phyloP scores from a whole-genome alignment of 37 sponge, comb jelly and placozoan species.

The Mnemiopsis leidyi region DNA sequence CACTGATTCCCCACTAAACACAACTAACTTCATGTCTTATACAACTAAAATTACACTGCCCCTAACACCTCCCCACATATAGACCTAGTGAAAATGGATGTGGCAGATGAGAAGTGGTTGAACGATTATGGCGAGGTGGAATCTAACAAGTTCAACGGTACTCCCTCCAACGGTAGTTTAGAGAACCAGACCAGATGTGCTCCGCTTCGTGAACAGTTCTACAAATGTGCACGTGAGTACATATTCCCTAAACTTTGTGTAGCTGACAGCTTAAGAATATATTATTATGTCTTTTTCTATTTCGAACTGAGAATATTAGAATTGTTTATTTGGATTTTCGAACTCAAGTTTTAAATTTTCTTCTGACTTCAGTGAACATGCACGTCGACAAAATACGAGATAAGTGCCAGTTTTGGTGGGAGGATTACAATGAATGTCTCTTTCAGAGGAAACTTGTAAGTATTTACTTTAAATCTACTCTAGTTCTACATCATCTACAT shows the following conservation, averaged over 20 bases:
- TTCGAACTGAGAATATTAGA: not conserved
- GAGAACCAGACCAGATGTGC: not conserved
- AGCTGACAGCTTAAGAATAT: too few species aligned
- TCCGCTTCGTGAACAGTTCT: slow-evolving; percentile 3
- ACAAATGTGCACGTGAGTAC: slow-evolving; percentile 9
- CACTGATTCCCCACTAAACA: too few species aligned
- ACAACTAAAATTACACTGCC: too few species aligned
- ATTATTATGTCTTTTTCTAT: too few species aligned
- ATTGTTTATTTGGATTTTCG: not conserved
- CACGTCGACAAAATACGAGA: slow-evolving; percentile 27
- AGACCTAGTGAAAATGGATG: not conserved
- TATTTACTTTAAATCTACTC: too few species aligned
- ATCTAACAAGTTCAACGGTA: slow-evolving; percentile 11
- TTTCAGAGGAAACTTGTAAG: slow-evolving; percentile 12
- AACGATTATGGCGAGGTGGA: not conserved
- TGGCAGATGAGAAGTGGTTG: not conserved
- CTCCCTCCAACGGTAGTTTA: not conserved
- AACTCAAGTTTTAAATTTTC: not conserved
- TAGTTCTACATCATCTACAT: too few species aligned
- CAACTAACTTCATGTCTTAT: not conserved
- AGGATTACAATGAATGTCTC: slow-evolving; percentile 40
- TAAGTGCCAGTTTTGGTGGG: slow-evolving; percentile 52
- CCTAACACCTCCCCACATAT: too few species aligned
- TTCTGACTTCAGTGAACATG: slow-evolving; percentile 41
- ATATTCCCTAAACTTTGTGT: too few species aligned